Evolutionary conservation across 1,140 invertebrate species (phyloP).

Genomic region (Drosophila simulans): DNA sequence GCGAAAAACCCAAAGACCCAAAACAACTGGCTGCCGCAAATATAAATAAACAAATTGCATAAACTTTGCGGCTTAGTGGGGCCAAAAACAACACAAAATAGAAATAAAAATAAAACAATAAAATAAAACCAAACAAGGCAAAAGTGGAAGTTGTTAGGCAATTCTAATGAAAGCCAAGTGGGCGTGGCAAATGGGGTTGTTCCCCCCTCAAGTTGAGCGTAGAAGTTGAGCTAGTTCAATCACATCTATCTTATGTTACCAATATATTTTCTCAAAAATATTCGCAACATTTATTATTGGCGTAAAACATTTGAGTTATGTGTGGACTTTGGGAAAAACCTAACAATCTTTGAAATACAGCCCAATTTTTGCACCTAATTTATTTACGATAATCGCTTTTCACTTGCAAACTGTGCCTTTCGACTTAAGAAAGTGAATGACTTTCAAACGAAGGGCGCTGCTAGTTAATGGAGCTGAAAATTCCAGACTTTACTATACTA

Average conservation of each 20-base stretch:
- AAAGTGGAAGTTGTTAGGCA: conserved; percentile 38
- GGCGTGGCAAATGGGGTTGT: conserved; percentile 32
- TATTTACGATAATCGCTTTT: conserved; percentile 12
- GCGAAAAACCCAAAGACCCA: conserved; percentile 11
- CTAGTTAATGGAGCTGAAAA: background rate
- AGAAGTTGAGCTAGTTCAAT: background rate
- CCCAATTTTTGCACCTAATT: background rate
- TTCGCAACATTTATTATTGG: too few species aligned
- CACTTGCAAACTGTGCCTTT: background rate
- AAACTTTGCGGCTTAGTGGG: conserved; percentile 21
- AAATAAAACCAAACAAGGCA: conserved; percentile 6
- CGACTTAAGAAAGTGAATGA: background rate
- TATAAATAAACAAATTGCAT: conserved; percentile 46
- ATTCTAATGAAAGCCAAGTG: conserved; percentile 43
- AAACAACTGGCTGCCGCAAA: conserved; percentile 17
- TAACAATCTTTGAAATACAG: background rate
- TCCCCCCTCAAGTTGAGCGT: background rate
- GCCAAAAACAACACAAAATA: conserved; percentile 1
- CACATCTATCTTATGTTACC: too few species aligned
- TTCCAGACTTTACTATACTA: background rate
- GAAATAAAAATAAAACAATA: background rate
- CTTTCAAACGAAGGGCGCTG: background rate
- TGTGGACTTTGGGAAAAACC: background rate
- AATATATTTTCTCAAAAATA: background rate
- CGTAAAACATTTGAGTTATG: conserved; percentile 1